A percentile compares a stretch with the other conserved stretches of the same genome.
These are phyloP conservation scores for Epinephelus cyanopodus DNA, from an alignment of 2,113 vertebrate genomes.

Conservation along the genomic window DNA sequence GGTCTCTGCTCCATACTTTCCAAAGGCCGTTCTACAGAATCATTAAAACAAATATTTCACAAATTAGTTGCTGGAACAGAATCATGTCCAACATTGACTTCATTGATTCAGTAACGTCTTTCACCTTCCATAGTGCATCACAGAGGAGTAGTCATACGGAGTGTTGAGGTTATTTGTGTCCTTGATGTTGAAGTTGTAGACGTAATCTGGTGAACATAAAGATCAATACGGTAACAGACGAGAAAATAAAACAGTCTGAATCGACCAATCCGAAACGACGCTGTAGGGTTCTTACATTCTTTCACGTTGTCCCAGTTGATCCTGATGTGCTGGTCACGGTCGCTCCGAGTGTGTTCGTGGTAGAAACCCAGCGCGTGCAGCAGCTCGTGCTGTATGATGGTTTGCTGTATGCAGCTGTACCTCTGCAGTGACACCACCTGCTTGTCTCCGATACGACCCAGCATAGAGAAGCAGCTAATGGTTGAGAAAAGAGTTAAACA, in stretches of 20 bases:
- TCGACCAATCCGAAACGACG: rapidly evolving
- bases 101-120: not conserved
- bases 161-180: constrained; percentile 62
- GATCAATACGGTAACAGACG: rapidly evolving
- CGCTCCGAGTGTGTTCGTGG: constrained; percentile 79
- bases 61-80: not conserved
- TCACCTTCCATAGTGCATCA: constrained; percentile 77
- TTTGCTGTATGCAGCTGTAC: constrained; percentile 50
- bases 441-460: constrained; percentile 55
- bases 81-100: not conserved
- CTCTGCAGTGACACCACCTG: constrained; percentile 74
- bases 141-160: constrained; percentile 73
- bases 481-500: not conserved
- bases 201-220: constrained; percentile 17
- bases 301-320: constrained; percentile 72
- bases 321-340: constrained; percentile 71
- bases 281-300: constrained; percentile 11
- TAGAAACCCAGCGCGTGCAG: constrained; percentile 79
- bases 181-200: constrained; percentile 41
- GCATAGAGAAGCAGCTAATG: constrained; percentile 63
- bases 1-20: not conserved
- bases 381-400: constrained; percentile 77
- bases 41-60: not conserved
- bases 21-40: constrained; percentile 67
- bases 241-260: not conserved